Evolutionary conservation across 2,888 invertebrate genomes (phyloP).

Genomic region (Eulithis testata): DNA sequence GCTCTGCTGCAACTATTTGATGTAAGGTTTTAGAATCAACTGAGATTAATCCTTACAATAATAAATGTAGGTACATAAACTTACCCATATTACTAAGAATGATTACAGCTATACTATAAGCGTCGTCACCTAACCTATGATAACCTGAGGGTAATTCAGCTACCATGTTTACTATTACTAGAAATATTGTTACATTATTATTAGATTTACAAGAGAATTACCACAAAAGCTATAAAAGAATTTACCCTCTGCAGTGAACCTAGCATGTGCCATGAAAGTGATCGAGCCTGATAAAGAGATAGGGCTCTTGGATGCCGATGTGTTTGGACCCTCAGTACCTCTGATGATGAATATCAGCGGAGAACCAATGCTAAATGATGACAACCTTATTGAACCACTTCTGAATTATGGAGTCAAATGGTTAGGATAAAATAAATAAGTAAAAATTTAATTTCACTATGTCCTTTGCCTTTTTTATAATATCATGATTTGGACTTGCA

Average conservation of each 20-base stretch:
- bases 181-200: too few relatives aligned
- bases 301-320: constrained; percentile 96
- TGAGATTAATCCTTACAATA: too few relatives aligned
- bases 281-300: constrained; percentile 87
- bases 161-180: too few relatives aligned
- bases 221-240: not conserved
- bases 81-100: not conserved
- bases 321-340: constrained; percentile 97
- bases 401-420: constrained; percentile 97
- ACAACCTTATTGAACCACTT: constrained; percentile 93
- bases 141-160: too few relatives aligned
- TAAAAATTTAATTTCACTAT: too few relatives aligned
- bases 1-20: too few relatives aligned
- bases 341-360: constrained; percentile 97
- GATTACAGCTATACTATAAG: not conserved
- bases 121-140: too few relatives aligned
- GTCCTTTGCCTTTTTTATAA: too few relatives aligned
- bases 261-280: constrained; percentile 91
- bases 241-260: constrained; percentile 87
- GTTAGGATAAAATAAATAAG: constrained; percentile 70
- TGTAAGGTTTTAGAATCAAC: too few relatives aligned
- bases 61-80: too few relatives aligned
- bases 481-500: too few relatives aligned
- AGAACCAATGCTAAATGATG: constrained; percentile 90
- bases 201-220: too few relatives aligned